Base-by-base conservation (phyloP, 1,140 invertebrate genomes). In the Chrysomallon squamiferum region DNA sequence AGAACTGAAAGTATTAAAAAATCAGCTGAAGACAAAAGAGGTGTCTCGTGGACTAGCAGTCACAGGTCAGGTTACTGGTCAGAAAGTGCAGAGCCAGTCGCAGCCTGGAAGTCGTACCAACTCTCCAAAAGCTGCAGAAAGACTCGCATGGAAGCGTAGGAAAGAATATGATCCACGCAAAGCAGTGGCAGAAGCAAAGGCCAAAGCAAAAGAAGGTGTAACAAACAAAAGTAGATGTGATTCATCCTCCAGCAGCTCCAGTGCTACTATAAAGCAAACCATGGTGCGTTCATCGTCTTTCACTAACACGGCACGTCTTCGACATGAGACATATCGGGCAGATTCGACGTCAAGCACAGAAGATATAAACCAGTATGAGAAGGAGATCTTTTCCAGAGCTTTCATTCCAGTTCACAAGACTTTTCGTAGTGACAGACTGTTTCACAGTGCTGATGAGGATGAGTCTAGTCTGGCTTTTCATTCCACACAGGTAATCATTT, bases 161-260 rank as follows among this genome's bases (percentile, higher is more conserved):
- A 95, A 95, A 77, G 94, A 91, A 73, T 96, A 95, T 84, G 93
- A 95, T 86, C 94, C 94, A 3, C 90, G 95, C 88, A 94, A 93
- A 71, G 85, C 87, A 15, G 93, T 93, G 3, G 93, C 93, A 9
- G 91, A 93, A 76, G 93, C 81, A 33, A 83, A 84, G 58, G 65
- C 71, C 41, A 79, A 81, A 65, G 33, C 65, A 22, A 76, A 76
- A 45, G 73, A 71, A 27, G 61, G 20, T 25, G 49, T 59, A 57
- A 35, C 22, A 54, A 27, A 15, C 22, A 54, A 59, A 59, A 5
- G 15, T 38, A 38, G 15, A 38, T 38, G 6, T 38, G 35, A 7
- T 5, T 15, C 58, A 25, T 41, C 38, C 32, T 41, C 20, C 6
- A 38, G 25, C 32, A 35, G 18, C 29, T 33, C 32, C 3, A 25